A percentile compares a stretch with the other conserved stretches of the same genome.
Conservation (phyloP, 2,113 vertebrate genomes). For the Pantherophis guttatus region DNA sequence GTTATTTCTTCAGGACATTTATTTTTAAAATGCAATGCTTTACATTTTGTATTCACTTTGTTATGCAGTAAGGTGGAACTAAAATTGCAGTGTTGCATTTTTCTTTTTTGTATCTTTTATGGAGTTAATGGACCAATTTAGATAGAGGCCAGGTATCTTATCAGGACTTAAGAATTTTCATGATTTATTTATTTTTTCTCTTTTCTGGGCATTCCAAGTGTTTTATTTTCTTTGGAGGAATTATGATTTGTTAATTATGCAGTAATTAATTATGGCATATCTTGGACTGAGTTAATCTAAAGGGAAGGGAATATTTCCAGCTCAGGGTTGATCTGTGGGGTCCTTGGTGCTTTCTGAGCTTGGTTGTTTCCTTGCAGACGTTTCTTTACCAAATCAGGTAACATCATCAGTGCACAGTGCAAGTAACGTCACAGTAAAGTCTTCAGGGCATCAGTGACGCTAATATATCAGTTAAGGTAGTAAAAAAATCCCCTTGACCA, state of each 20-base stretch:
- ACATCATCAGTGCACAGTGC: neutral
- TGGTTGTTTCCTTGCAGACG: neutral
- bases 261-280: neutral
- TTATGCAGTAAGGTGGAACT: slow-evolving; percentile 24
- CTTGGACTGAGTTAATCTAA: neutral
- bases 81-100: slow-evolving; percentile 28
- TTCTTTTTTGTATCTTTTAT: neutral
- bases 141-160: neutral
- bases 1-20: slow-evolving; percentile 34
- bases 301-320: neutral
- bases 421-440: neutral
- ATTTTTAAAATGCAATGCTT: neutral
- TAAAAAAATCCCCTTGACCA: too few relatives aligned
- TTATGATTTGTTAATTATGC: neutral
- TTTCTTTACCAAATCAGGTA: neutral
- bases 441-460: neutral
- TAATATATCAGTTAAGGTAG: too few relatives aligned
- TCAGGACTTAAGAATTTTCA: neutral
- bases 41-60: slow-evolving; percentile 12
- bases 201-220: neutral
- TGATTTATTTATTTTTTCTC: neutral
- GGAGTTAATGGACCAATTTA: neutral
- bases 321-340: neutral
- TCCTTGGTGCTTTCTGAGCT: neutral
- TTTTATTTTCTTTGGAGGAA: neutral